Conservation (phyloP, 2,113 vertebrate genomes). For the Tragulus kanchil region DNA sequence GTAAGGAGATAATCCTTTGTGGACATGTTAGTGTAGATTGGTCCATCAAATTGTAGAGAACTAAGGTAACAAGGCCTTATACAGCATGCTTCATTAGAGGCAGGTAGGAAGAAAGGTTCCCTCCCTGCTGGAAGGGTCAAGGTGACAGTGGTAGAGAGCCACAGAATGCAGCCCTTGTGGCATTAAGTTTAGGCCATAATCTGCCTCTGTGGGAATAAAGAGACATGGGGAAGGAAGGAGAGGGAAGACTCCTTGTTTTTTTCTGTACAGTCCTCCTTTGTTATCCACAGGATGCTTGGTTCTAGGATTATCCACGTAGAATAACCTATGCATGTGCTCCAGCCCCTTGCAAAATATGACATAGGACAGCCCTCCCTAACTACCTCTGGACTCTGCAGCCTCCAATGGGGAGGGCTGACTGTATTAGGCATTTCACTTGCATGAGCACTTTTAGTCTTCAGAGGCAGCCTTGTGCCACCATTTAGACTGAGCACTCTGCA, state of each 20-base stretch:
- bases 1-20: not conserved
- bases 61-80: not conserved
- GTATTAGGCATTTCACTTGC: not conserved
- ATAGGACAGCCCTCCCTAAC: fast-evolving
- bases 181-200: not conserved
- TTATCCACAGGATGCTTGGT: not conserved
- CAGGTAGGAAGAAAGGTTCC: not conserved
- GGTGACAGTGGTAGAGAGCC: not conserved
- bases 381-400: not conserved
- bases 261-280: not conserved
- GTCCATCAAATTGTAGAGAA: not conserved
- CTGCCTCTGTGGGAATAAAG: not conserved
- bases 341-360: not conserved
- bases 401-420: not conserved
- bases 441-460: not conserved
- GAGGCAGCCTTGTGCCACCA: not conserved
- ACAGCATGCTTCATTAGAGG: not conserved
- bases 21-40: not conserved
- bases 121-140: not conserved
- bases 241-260: not conserved
- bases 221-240: not conserved
- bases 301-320: not conserved
- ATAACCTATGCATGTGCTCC: not conserved
- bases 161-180: not conserved
- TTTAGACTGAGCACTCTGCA: not conserved